Base-by-base conservation (phyloP, 2,888 invertebrate genomes). In the Philonicus albiceps region DNA sequence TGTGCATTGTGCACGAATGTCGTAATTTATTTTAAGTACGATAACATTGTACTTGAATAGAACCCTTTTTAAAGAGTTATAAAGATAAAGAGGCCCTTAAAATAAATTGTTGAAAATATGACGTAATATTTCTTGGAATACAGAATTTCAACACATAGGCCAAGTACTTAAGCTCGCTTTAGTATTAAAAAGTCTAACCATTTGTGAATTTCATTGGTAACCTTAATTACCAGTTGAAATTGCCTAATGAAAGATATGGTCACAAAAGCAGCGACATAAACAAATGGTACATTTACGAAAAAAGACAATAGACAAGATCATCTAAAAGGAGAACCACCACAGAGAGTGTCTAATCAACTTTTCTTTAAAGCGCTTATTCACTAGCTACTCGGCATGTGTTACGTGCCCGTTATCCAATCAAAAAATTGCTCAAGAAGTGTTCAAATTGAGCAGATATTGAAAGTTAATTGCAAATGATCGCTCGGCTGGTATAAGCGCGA, bases 391-490 rank as follows among this genome's bases (percentile, higher is more conserved):
- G 22, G 55, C 55, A 55, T 64, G 64, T 64, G 64, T 74, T 74
- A 37, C 74, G 31, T 31, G 19, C 37, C 81, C 81, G 81, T 81
- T 81, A 55, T 81, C 22, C 81, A 81, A 81, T 81, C 64, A 34
- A 81, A 81, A 64, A 81, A 64, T 81, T 81, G 81, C 81, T 81
- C 81, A 81, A 81, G 55, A 81, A 64, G 64, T 64, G 81, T 37
- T 55, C 30, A 81, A 81, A 81, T 81, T 81, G 55, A 81, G 49
- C 55, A 81, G 81, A 81, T 81, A 81, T 81, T 81, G 81, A 81
- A 81, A 81, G 81, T 81, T 81, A 81, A 81, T 81, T 81, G 81
- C 55, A 81, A 55, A 55, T 81, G 55, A 81, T 55, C 81, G 81
- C 81, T 64, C 37, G 64, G 8, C 64, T 64, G 64, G 27, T 64